Conservation (phyloP, 2,888 invertebrate genomes). For the Leucania comma region DNA sequence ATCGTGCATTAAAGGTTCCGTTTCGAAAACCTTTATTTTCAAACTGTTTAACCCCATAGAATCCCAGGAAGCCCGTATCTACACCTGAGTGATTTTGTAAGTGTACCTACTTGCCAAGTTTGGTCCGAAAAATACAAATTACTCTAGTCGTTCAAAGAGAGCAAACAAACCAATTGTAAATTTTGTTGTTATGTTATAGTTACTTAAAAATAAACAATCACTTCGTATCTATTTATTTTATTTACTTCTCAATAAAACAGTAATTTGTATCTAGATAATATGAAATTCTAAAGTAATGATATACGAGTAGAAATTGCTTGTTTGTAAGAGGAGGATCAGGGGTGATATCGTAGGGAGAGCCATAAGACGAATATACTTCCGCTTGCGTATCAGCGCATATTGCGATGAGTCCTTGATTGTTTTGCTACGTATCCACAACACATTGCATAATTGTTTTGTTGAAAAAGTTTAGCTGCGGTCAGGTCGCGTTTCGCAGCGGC, state of each 20-base stretch:
- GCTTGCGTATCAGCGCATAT: neutral
- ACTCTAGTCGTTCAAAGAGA: neutral
- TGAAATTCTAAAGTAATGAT: neutral
- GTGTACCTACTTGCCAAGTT: too few relatives aligned
- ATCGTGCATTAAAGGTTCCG: neutral
- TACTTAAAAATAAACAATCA: neutral
- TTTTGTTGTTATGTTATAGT: neutral
- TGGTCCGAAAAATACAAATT: neutral
- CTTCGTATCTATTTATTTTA: neutral
- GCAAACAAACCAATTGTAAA: neutral
- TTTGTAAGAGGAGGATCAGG: neutral
- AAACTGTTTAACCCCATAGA: neutral
- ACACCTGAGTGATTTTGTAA: too few relatives aligned
- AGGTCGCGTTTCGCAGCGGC: too few relatives aligned
- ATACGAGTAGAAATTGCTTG: neutral
- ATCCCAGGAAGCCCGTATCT: neutral
- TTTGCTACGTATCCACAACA: too few relatives aligned
- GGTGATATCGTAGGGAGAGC: neutral
- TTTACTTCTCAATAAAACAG: neutral
- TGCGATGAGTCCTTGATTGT: too few relatives aligned
- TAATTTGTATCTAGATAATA: neutral
- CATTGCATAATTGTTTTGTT: too few relatives aligned
- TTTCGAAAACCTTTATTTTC: neutral
- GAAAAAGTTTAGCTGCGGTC: too few relatives aligned
- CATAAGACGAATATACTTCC: neutral